phyloP scores from a whole-genome alignment of 1,140 invertebrate species.

The Homarus americanus region DNA sequence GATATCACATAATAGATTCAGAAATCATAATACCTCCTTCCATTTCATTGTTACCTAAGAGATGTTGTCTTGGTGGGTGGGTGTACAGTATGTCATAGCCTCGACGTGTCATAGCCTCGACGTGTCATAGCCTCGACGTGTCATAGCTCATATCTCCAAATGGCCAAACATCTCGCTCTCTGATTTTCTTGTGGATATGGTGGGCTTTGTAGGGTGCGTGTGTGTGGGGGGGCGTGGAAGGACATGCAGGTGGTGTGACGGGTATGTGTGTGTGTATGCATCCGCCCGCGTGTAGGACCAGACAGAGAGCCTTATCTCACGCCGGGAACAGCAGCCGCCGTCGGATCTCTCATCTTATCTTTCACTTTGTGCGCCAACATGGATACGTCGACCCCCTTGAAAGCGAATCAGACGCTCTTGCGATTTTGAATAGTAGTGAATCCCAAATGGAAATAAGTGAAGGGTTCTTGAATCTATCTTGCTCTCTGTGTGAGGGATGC shows the following conservation, averaged over 20 bases:
- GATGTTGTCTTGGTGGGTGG: too few species aligned
- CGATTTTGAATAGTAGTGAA: conserved; percentile 63
- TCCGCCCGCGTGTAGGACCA: not conserved
- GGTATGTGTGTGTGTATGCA: not conserved
- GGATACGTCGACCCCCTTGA: conserved; percentile 59
- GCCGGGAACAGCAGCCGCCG: not conserved
- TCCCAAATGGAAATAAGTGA: conserved; percentile 61
- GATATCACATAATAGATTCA: too few species aligned
- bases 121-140: too few species aligned
- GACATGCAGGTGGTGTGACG: not conserved
- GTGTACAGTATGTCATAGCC: too few species aligned
- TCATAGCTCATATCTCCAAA: too few species aligned
- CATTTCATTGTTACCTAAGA: too few species aligned
- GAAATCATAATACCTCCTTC: too few species aligned
- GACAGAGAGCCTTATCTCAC: not conserved
- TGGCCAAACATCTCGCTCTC: too few species aligned
- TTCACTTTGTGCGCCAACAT: conserved; percentile 62
- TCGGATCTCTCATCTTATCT: conserved; percentile 51
- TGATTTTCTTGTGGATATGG: too few species aligned
- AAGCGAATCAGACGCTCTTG: conserved; percentile 64
- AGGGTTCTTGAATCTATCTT: conserved; percentile 63
- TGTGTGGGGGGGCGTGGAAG: not conserved
- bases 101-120: too few species aligned
- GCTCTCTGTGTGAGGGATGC: conserved; percentile 20
- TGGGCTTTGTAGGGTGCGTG: not conserved